Evolutionary conservation across 2,888 invertebrate species (phyloP), one percentile per base, ranked within the genome.

Genomic region (Andrena praecox): DNA sequence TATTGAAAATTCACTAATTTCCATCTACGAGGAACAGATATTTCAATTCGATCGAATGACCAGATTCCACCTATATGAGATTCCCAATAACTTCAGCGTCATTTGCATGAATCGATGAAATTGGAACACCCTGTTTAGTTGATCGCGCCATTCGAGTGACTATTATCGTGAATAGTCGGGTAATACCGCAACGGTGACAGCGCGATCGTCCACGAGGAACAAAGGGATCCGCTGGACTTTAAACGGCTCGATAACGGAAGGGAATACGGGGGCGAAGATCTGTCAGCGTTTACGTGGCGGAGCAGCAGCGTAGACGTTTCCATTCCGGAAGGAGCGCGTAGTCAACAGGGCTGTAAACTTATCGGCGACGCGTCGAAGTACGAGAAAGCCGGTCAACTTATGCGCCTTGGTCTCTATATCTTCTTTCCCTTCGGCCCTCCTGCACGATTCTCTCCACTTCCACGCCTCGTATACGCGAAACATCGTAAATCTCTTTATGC

Each of bases 401-500:
- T 62, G 31, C 62, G 42, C 10, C 6, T 20, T 35, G 29, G 24
- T 42, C 24, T 66, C 42, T 48, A 0, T 52, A 3, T 10, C 31
- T n/a, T 56, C 60, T 24, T 29, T 48, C 24, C 59, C 52, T 62
- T 71, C 24, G 24, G 31, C 4, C 50, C 24, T 52, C 20, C 4
- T 7, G 16, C 64, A 2, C 16, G 16, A 50, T 27, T 62, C 75
- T 24, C n/a, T 66, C 48, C 10, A 63, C 33, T 72, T 56, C 64
- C 73, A 67, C 67, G 74, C 64, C 60, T 70, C 56, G 52, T 54
- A 33, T 29, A 48, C 48, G 33, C 35, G 63, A 52, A 42, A 48
- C 78, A 74, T 88, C 91, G 85, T 92, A 92, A 93, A 93, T 93
- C 90, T 91, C 89, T 89, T 90, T 90, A 90, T 88, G 89, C 81